Evolutionary conservation across 1,140 invertebrate genomes (phyloP), one percentile per base, ranked within the genome.

Genomic region (Leptonema lineaticorne): DNA sequence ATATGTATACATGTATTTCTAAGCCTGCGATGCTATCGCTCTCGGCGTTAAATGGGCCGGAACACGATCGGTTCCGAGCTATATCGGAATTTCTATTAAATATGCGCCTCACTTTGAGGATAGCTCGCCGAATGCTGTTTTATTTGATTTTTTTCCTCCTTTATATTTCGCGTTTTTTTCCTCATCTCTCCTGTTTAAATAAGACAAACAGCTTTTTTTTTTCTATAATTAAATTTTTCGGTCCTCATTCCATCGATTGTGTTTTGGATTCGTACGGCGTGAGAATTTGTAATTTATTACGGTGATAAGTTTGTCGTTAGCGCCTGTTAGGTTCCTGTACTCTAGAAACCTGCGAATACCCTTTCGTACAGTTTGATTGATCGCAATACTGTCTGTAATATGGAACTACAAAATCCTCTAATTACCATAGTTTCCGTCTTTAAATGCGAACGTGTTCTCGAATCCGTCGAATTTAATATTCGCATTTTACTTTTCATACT

Each of bases 31-130:
- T 64, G 27, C 24, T 64, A 64, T 64, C 62, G 46, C 62, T 64
- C 62, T 30, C 27, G 45, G 62, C 45, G 45, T 46, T 50, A 64
- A 64, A 64, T 64, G 62, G 27, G 46, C 62, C 62, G 62, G 62
- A 64, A 64, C 62, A 64, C 45, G 62, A 64, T 64, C 26, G 62
- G 62, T 45, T 64, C 62, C 62, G 46, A 50, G 16, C 46, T 64
- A 2, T 64, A 64, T 64, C 24, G 46, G 45, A 50, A 62, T 62
- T 62, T 62, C 33, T 62, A 37, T 62, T 62, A 45, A 53, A 53
- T 53, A 53, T 26, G 50, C 50, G 50, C 22, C 6, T 24, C 4
- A n/a, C n/a, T n/a, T n/a, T n/a, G n/a, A n/a, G n/a, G n/a, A n/a
- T n/a, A n/a, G n/a, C n/a, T n/a, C n/a, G n/a, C n/a, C n/a, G n/a